These are phyloP conservation scores for Pterocles burchelli DNA, from an alignment of 2,113 vertebrate genomes.

Conservation along the genomic window DNA sequence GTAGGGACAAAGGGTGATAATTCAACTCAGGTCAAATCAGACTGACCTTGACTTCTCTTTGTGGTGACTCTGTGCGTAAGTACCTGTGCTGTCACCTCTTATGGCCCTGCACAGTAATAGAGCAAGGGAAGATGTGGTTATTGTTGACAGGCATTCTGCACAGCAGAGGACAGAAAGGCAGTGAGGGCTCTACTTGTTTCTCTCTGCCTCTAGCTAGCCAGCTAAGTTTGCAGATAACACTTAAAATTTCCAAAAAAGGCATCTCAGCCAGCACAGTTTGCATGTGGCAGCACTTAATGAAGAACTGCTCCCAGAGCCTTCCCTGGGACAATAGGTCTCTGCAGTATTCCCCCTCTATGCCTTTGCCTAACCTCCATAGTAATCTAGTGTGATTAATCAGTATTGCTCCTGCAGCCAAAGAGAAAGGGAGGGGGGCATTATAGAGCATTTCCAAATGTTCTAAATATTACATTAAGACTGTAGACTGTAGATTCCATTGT, in stretches of 20 bases:
- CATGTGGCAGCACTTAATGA: background rate
- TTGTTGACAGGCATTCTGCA: background rate
- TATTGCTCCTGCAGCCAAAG: background rate
- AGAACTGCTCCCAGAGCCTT: background rate
- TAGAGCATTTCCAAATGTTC: background rate
- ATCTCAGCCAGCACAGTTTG: background rate
- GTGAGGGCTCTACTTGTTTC: background rate
- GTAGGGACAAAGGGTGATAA: background rate
- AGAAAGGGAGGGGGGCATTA: background rate
- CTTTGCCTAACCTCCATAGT: background rate
- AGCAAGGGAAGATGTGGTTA: background rate
- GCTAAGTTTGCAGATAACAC: background rate
- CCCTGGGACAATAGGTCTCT: background rate
- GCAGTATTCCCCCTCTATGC: background rate
- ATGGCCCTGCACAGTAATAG: background rate
- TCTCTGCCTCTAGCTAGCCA: background rate
- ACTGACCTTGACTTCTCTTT: background rate
- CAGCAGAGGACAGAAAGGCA: background rate
- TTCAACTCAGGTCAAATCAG: background rate
- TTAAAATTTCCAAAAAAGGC: slow-evolving; percentile 13
- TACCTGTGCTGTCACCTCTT: background rate
- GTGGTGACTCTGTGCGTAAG: background rate
- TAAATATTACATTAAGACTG: background rate
- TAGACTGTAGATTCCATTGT: background rate
- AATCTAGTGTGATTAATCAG: background rate